A percentile compares a stretch with the other conserved stretches of the same genome.
Evolutionary conservation across 2,888 invertebrate genomes (phyloP).

Genomic region (Girardia tigrina): DNA sequence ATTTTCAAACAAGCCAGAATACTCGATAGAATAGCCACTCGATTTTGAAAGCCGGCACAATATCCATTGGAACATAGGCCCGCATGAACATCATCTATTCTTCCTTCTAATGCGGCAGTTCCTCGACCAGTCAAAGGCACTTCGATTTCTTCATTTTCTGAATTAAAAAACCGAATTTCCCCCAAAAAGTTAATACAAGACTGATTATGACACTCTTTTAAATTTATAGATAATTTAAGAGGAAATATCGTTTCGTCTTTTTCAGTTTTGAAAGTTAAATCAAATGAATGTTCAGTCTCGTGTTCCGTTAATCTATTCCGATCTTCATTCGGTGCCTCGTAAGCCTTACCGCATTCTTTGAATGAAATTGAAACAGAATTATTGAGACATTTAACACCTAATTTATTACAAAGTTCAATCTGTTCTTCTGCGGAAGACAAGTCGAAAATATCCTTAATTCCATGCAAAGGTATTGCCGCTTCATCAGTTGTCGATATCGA

Average conservation of each 20-base stretch:
- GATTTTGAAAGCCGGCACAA: conserved; percentile 1
- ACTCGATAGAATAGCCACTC: conserved; percentile 2
- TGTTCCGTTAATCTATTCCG: neutral
- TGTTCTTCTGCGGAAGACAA: neutral
- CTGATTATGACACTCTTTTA: neutral
- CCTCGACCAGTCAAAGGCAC: neutral
- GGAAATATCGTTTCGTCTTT: neutral
- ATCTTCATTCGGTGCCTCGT: neutral
- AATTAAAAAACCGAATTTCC: neutral
- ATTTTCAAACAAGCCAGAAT: neutral
- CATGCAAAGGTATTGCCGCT: neutral
- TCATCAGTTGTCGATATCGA: neutral
- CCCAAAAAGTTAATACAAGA: neutral
- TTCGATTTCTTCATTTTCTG: neutral
- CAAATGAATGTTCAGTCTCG: neutral
- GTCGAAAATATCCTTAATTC: neutral
- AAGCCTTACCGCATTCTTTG: neutral
- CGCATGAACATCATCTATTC: conserved; percentile 1
- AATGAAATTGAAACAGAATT: neutral
- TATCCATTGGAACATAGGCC: neutral
- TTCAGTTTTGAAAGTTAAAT: neutral
- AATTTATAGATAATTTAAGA: neutral
- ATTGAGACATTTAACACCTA: neutral
- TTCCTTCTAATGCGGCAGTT: conserved; percentile 11
- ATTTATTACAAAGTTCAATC: neutral